These are phyloP conservation scores for Perdix hodgsoniae DNA, from an alignment of 2,797 vertebrate species.

Conservation along the genomic window DNA sequence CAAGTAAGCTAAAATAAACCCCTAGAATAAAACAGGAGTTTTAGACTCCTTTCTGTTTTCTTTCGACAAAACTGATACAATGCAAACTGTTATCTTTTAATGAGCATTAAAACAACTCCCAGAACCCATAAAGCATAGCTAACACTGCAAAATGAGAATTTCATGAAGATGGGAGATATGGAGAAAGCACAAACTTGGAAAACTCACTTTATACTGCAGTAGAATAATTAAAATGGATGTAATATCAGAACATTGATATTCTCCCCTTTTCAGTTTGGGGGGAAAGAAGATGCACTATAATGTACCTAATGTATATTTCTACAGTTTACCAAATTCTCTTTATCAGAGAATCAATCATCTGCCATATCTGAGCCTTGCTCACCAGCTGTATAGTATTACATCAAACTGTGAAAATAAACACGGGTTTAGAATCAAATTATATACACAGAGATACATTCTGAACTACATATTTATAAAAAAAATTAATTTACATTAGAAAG, in stretches of 20 bases:
- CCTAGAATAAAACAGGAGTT: background rate
- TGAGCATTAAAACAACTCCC: slow-evolving; percentile 33
- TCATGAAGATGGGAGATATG: slow-evolving; percentile 62
- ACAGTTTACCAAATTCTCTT: slow-evolving; percentile 57
- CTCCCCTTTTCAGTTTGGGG: background rate
- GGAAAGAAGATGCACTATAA: slow-evolving; percentile 11
- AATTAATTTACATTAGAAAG: background rate
- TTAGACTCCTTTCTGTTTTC: slow-evolving; percentile 6
- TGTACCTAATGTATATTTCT: slow-evolving; percentile 14
- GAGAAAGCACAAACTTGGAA: slow-evolving; percentile 45
- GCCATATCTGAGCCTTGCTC: slow-evolving; percentile 66
- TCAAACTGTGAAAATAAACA: slow-evolving; percentile 74
- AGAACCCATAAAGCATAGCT: slow-evolving; percentile 53
- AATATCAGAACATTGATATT: slow-evolving; percentile 5
- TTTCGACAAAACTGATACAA: slow-evolving; percentile 38
- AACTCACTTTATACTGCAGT: background rate
- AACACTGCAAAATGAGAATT: slow-evolving; percentile 50
- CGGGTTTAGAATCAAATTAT: slow-evolving; percentile 61
- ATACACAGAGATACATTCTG: slow-evolving; percentile 40
- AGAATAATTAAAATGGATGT: background rate
- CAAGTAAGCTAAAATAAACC: background rate
- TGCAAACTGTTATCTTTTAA: slow-evolving; percentile 45
- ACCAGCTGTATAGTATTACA: slow-evolving; percentile 62
- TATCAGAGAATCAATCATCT: slow-evolving; percentile 61
- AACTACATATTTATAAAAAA: background rate